These are phyloP conservation scores for Iphiclides podalirius DNA, from an alignment of 2,888 invertebrate genomes.

Conservation along the genomic window DNA sequence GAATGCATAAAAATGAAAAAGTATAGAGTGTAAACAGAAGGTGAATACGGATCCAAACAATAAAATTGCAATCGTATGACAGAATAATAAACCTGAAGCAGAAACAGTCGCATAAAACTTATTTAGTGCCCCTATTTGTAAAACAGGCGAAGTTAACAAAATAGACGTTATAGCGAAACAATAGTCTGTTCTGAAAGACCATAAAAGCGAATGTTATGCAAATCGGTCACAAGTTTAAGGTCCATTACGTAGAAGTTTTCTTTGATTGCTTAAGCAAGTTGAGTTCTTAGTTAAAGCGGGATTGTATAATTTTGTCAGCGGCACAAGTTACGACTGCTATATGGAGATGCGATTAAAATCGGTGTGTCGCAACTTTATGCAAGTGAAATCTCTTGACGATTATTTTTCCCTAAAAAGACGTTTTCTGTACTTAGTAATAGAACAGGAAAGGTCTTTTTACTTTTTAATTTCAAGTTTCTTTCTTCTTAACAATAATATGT, in stretches of 20 bases:
- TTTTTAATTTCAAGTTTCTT: too few relatives aligned
- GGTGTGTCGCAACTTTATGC: too few relatives aligned
- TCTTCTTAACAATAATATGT: too few relatives aligned
- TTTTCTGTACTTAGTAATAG: too few relatives aligned
- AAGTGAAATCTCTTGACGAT: too few relatives aligned
- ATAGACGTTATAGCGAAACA: constrained; percentile 26
- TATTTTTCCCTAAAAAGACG: too few relatives aligned
- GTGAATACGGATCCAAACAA: constrained; percentile 3
- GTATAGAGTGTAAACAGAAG: background rate
- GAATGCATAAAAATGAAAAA: background rate
- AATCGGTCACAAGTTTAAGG: constrained; percentile 29
- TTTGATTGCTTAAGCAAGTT: constrained; percentile 44
- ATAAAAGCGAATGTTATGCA: constrained; percentile 31
- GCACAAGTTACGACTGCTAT: constrained; percentile 15
- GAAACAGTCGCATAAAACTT: constrained; percentile 22
- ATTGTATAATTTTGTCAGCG: constrained; percentile 49
- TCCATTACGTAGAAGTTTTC: constrained; percentile 39
- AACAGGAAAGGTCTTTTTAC: too few relatives aligned
- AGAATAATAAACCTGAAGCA: constrained; percentile 18
- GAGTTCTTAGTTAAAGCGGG: constrained; percentile 44
- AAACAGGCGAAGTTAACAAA: constrained; percentile 23
- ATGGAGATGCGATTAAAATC: constrained; percentile 4
- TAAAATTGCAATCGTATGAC: constrained; percentile 17
- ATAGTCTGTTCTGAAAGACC: constrained; percentile 26
- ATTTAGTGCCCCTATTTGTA: constrained; percentile 18